Percentiles rank a stretch among this genome's conserved stretches.
phyloP scores from a whole-genome alignment of 2,888 invertebrate species.

The Pemphredon lugubris region DNA sequence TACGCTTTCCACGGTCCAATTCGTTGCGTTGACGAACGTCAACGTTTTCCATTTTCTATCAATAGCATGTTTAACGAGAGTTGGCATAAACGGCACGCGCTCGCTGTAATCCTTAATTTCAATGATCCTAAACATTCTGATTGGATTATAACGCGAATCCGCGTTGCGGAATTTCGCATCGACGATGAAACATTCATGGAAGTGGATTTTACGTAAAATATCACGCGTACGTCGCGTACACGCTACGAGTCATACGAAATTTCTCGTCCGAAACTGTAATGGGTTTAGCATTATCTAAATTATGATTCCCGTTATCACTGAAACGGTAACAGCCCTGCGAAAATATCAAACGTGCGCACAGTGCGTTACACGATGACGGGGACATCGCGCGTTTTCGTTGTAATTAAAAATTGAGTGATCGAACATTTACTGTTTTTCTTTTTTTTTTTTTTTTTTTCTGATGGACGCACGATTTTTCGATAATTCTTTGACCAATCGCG shows the following conservation, averaged over 20 bases:
- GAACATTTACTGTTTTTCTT: too few species aligned
- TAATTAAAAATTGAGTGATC: too few species aligned
- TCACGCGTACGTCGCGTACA: constrained; percentile 3
- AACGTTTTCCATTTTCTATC: too few species aligned
- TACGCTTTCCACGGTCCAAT: too few species aligned
- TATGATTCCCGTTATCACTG: not conserved
- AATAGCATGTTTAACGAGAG: too few species aligned
- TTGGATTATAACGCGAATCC: not conserved
- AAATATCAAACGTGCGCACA: constrained; percentile 10
- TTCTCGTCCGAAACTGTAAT: constrained; percentile 26
- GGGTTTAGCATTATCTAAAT: constrained; percentile 21
- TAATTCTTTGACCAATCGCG: too few species aligned
- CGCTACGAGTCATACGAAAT: constrained; percentile 9
- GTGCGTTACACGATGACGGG: too few species aligned
- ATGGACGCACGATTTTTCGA: too few species aligned
- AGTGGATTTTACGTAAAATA: constrained; percentile 22
- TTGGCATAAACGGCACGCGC: not conserved
- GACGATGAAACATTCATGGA: constrained; percentile 19
- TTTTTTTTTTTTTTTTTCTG: too few species aligned
- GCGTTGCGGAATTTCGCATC: constrained; percentile 23
- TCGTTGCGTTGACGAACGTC: too few species aligned
- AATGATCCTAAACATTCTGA: not conserved
- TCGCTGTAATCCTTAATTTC: not conserved
- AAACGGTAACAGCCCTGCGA: not conserved
- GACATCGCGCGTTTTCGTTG: too few species aligned